These are phyloP conservation scores for Megaptera novaeangliae DNA, from an alignment of 2,113 vertebrate species.

Conservation along the genomic window DNA sequence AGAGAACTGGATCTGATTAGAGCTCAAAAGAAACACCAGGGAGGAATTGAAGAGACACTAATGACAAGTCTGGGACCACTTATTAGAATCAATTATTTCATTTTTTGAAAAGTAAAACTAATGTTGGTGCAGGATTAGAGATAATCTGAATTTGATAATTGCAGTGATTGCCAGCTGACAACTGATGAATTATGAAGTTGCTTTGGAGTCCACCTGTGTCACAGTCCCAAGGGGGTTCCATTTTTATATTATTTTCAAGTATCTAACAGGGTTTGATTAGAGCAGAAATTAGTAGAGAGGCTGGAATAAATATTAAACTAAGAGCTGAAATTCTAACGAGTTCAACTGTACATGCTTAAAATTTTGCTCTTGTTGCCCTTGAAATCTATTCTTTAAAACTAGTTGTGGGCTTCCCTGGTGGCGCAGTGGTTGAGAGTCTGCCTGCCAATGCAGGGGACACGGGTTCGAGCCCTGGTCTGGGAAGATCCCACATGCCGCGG, in stretches of 20 bases:
- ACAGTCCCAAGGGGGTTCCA: neutral
- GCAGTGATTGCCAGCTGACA: neutral
- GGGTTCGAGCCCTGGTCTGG: too few relatives aligned
- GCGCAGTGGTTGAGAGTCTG: too few relatives aligned
- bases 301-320: neutral
- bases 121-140: neutral
- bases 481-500: too few relatives aligned
- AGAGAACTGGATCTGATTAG: conserved; percentile 36
- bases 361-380: neutral
- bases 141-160: neutral
- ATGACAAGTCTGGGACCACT: conserved; percentile 6
- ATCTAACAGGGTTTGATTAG: neutral
- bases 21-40: neutral
- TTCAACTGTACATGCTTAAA: neutral
- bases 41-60: conserved; percentile 16
- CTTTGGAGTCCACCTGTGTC: neutral
- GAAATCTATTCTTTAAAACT: neutral
- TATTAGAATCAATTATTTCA: conserved; percentile 13
- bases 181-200: neutral
- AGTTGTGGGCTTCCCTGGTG: neutral
- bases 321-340: neutral
- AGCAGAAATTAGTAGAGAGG: neutral
- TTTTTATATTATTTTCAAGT: neutral
- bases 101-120: neutral
- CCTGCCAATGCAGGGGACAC: too few relatives aligned